Percentiles rank a stretch among this genome's conserved stretches.
Evolutionary conservation across 2,888 invertebrate species (phyloP).

Genomic region (Xylota segnis): DNA sequence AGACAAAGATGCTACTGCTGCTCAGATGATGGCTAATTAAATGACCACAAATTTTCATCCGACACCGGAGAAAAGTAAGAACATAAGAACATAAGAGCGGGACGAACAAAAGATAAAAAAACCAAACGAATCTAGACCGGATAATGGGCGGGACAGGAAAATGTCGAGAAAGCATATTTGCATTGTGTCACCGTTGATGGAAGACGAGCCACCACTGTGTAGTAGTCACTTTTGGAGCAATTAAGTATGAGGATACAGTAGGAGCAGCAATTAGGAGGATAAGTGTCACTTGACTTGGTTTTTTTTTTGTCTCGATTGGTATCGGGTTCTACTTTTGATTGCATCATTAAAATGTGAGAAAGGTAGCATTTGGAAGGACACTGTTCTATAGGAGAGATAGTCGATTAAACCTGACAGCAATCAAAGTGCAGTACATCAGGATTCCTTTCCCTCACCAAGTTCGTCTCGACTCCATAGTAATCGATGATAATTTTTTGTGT

Average conservation of each 20-base stretch:
- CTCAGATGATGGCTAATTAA: slow-evolving; percentile 72
- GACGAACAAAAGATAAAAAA: slow-evolving; percentile 9
- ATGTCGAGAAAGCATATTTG: slow-evolving; percentile 31
- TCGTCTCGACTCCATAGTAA: no score
- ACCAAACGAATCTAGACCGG: slow-evolving; percentile 8
- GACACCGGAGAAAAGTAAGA: slow-evolving; percentile 49
- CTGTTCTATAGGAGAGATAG: no score
- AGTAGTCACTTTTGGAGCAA: not conserved
- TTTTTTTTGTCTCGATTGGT: not conserved
- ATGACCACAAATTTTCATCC: slow-evolving; percentile 45
- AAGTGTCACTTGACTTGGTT: not conserved
- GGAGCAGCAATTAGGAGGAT: not conserved
- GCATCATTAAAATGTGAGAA: no score
- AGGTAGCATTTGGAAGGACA: no score
- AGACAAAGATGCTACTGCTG: slow-evolving; percentile 47
- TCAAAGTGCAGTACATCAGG: no score
- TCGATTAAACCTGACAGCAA: no score
- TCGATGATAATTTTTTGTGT: no score
- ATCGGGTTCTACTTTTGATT: not conserved
- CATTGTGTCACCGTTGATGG: slow-evolving; percentile 32
- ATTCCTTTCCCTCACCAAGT: no score
- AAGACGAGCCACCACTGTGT: slow-evolving; percentile 21
- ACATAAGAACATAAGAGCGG: slow-evolving; percentile 8
- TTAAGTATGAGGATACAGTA: slow-evolving; percentile 4
- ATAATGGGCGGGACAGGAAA: slow-evolving; percentile 21